Base-by-base conservation (phyloP, 2,797 vertebrate genomes). In the Sciurus carolinensis region DNA sequence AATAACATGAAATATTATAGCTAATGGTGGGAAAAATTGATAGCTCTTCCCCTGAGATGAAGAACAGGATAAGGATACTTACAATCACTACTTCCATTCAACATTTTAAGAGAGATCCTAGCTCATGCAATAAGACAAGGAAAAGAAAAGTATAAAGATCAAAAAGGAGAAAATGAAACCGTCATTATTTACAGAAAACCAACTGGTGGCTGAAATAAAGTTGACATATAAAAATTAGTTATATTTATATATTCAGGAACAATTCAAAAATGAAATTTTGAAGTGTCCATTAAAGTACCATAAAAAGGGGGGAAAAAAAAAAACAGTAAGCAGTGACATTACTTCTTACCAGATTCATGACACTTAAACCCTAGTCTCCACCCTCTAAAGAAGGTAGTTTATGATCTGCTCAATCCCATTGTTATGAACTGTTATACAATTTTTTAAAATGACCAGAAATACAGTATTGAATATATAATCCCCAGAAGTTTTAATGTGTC, bases 161-260 rank as follows among this genome's bases (percentile, higher is more conserved):
- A 3, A 39, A 96, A 92, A 95, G 39, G 22, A 91, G 81, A 52
- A 90, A 10, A 89, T 67, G 86, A 80, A 90, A 24, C 24, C 62
- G 3, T 54, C 72, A 79, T 44, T 81, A 87, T 85, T 83, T 50
- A 64, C 26, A 93, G 64, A 89, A 94, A 94, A 57, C 30, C 57
- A 94, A 82, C 18, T 24, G 50, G 28, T 62, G 54, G 62, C 26
- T 50, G 39, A 94, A 92, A 94, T 82, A 83, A 92, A 64, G 18
- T 71, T 39, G 66, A 72, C 33, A 79, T 72, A 75, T 76, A 71
- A 84, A 83, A 91, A 89, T 57, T 24, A 85, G 71, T 44, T 47
- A 5, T 76, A 95, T 89, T 94, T 82, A n/a, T 87, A n/a, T 62
- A 64, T 59, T 12, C 44, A 89, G 59, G 10, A 84, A 76, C 15